Percentiles rank a stretch among this genome's conserved stretches.
phyloP scores from a whole-genome alignment of 2,113 vertebrate genomes.

The Vulpes lagopus region DNA sequence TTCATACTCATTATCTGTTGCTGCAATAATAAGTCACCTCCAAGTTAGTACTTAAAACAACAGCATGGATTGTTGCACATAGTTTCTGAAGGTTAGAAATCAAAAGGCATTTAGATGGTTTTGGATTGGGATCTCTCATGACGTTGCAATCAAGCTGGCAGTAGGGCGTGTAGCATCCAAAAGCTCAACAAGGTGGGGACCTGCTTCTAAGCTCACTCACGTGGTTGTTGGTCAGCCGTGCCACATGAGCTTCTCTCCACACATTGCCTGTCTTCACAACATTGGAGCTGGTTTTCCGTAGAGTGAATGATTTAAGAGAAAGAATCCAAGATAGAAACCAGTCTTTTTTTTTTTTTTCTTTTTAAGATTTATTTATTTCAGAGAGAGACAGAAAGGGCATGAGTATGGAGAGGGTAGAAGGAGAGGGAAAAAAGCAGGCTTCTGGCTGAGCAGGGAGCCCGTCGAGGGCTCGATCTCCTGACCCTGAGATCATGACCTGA shows the following conservation, averaged over 20 bases:
- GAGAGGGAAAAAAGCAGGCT: neutral
- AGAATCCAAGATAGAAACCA: neutral
- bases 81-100: neutral
- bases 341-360: neutral
- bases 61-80: neutral
- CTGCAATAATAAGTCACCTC: neutral
- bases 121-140: neutral
- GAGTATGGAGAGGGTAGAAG: neutral
- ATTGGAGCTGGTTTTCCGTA: neutral
- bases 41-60: neutral
- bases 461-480: neutral
- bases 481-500: neutral
- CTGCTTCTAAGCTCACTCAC: neutral
- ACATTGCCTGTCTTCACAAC: neutral
- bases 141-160: neutral
- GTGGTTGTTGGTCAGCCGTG: neutral
- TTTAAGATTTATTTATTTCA: neutral
- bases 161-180: neutral
- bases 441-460: neutral
- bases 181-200: neutral
- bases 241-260: neutral
- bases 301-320: neutral
- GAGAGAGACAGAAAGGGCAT: neutral
- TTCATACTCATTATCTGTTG: neutral
- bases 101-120: neutral